Base-by-base conservation (phyloP, 1,140 invertebrate species). In the Zaprionus inermis region DNA sequence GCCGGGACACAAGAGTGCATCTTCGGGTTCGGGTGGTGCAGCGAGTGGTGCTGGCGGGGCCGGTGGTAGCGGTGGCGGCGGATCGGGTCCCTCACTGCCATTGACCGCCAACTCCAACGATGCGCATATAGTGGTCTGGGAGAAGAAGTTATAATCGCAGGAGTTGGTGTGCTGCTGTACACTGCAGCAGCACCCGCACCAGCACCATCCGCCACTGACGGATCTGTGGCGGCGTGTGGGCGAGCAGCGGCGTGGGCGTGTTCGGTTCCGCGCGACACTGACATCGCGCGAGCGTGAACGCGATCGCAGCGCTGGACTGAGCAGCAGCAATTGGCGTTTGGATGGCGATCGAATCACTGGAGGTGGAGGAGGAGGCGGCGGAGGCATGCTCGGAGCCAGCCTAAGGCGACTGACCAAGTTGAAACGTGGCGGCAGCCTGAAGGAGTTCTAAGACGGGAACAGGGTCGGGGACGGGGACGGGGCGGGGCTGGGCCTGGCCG, bases 111-210 rank as follows among this genome's bases (percentile, higher is more conserved):
- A 96, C 79, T 95, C 93, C 79, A 96, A 94, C 77, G 96, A 97
- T 93, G 96, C 97, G 12, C 96, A 97, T 93, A 95, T 97, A 76
- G 95, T 98, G 36, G 94, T 98, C 11, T 98, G 97, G 97, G 97
- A 98, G 93, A 96, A 97, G 94, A 97, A 97, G 88, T 95, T 97
- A 94, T 97, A 93, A 94, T 91, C 90, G 65, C 75, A 81, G 90
- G 90, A 91, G 90, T 74, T 82, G 71, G 82, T 88, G 85, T 91
- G 90, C 82, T 90, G 88, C 59, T 88, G 83, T 65, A 86, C 79
- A 22, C 64, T 85, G 34, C 83, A 86, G 73, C 79, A 86, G 76
- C 82, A 88, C 38, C 79, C 79, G n/a, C 83, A 86, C 57, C 81
- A 81, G 70, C 84, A 76, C 41, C 75, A 86, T 32, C 79, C 79